Percentiles rank a stretch among this genome's conserved stretches.
Evolutionary conservation across 2,113 vertebrate species (phyloP).

Genomic region (Mesoclemmys tuberculata): DNA sequence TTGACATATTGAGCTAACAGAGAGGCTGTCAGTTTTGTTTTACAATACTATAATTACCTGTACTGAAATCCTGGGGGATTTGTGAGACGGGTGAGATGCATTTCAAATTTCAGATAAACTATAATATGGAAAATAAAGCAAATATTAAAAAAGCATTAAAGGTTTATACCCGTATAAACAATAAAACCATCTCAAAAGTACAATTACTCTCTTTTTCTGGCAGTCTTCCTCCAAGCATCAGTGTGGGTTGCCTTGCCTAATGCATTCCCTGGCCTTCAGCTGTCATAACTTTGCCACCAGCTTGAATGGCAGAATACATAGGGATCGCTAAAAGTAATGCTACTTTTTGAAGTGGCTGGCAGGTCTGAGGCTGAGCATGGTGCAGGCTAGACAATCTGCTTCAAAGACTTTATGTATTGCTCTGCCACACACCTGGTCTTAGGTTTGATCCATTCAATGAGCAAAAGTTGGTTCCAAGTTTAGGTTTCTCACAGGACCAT

Average conservation of each 20-base stretch:
- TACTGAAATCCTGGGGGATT: not conserved
- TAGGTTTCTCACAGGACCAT: not conserved
- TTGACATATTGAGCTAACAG: constrained; percentile 48
- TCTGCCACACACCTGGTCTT: not conserved
- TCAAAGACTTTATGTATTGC: not conserved
- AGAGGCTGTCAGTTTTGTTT: constrained; percentile 49
- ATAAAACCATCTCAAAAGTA: not conserved
- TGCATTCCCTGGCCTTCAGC: not conserved
- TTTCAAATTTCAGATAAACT: constrained; percentile 1
- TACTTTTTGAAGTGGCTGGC: not conserved
- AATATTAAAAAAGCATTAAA: not conserved
- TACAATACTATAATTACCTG: constrained; percentile 43
- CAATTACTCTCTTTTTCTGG: not conserved
- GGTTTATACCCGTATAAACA: accelerated
- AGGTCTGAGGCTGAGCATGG: accelerated
- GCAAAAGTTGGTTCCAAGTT: not conserved
- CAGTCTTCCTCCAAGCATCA: not conserved
- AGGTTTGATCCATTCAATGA: not conserved
- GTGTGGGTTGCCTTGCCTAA: not conserved
- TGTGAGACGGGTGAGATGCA: not conserved
- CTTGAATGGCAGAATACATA: not conserved
- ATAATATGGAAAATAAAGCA: not conserved
- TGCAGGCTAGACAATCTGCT: not conserved
- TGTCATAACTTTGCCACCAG: not conserved
- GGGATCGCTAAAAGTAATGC: not conserved